Conservation (phyloP, 2,113 vertebrate species). For the Danio rerio region GRCz12tu NC_133179.1:29313501-29314000, state of each 20-base stretch:
- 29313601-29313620: too few species aligned
- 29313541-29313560: too few species aligned
- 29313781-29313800: slow-evolving; percentile 61
- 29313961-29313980: not conserved
- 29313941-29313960: not conserved
- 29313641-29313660: not conserved
- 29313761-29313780: slow-evolving; percentile 47
- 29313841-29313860: slow-evolving; percentile 4
- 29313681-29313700: slow-evolving; percentile 24
- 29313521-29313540: too few species aligned
- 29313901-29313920: not conserved
- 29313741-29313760: slow-evolving; percentile 37
- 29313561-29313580: too few species aligned
- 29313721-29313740: slow-evolving; percentile 51
- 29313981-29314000: not conserved
- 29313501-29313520: too few species aligned
- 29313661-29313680: slow-evolving; percentile 6
- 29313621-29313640: too few species aligned
- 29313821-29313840: slow-evolving; percentile 23
- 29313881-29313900: slow-evolving; percentile 1
- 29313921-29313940: not conserved
- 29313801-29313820: slow-evolving; percentile 64
- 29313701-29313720: slow-evolving; percentile 20
- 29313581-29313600: too few species aligned
- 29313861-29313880: not conserved